These are phyloP conservation scores for Typhlomys cinereus DNA, from an alignment of 2,113 vertebrate species.

Conservation along the genomic window DNA sequence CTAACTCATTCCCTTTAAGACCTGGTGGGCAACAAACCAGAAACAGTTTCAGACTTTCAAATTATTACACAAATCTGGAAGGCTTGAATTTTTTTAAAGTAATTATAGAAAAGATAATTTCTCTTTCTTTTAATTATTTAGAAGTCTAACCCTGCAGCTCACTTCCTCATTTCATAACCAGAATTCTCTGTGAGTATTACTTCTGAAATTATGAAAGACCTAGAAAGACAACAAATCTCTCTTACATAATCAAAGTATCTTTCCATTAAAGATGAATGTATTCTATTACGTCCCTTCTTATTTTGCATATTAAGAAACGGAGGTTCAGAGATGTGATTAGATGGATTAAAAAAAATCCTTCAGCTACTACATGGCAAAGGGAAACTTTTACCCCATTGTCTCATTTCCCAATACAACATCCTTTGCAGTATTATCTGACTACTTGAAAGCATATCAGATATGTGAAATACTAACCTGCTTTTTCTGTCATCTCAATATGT, in stretches of 20 bases:
- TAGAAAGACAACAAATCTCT: not conserved
- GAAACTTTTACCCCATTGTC: not conserved
- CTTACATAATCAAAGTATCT: not conserved
- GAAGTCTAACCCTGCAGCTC: not conserved
- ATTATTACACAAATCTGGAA: not conserved
- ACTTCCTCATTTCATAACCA: not conserved
- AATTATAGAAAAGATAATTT: not conserved
- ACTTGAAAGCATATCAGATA: not conserved
- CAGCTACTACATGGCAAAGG: not conserved
- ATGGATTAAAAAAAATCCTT: not conserved
- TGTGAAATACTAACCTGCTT: not conserved
- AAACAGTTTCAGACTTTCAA: not conserved
- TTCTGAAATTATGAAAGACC: constrained; percentile 6
- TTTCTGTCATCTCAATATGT: not conserved
- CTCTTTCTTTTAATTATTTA: too few relatives aligned
- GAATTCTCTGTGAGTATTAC: not conserved
- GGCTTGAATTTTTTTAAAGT: not conserved
- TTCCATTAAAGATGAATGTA: not conserved
- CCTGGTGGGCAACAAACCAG: not conserved
- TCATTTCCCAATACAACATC: not conserved
- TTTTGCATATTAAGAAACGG: not conserved
- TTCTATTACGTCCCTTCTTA: not conserved
- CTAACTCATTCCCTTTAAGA: not conserved
- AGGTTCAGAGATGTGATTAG: not conserved
- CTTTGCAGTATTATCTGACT: not conserved